Base-by-base conservation (phyloP, 2,797 vertebrate genomes). In the Xenops minutus region DNA sequence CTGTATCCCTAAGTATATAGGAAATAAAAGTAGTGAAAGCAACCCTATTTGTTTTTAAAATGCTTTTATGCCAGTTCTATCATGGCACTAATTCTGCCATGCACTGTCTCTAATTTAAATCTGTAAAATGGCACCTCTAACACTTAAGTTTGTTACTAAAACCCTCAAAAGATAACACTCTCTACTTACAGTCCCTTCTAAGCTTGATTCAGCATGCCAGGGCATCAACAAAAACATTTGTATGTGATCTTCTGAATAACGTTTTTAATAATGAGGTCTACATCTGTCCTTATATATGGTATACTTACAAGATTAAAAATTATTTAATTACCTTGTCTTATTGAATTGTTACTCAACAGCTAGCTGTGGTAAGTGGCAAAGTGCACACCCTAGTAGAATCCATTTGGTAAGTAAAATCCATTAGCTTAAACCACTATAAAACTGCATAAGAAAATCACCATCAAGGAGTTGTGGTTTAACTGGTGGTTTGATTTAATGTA, bases 371-470 rank as follows among this genome's bases (percentile, higher is more conserved):
- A 95, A 80, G 46, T 86, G 79, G 54, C 73, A 89, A 88, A 95
- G 66, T 59, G 62, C 43, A 86, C 32, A 66, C n/a, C 46, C 32
- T 84, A 18, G 85, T 54, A 85, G 75, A 93, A 93, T 86, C 88
- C 39, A 84, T 84, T 84, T 84, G 90, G 58, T 89, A 79, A 92
- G 88, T 90, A 94, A 95, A 96, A 93, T 88, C 88, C 94, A 95
- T 97, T 97, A 96, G 46, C 32, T 94, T 92, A 97, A 95, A 90
- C 73, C 79, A 69, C 85, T 78, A 59, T 62, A 76, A 86, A 95
- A 88, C 69, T 44, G 49, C 85, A 59, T 55, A 81, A 84, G 80
- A 96, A 88, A 95, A 75, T 90, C 58, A 73, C 69, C 62, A 78
- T 90, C 73, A 72, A 92, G 85, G 80, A 78, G 43, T 1, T 95